A percentile compares a stretch with the other conserved stretches of the same genome.
Conservation (phyloP, 1,140 invertebrate species). For the Drosophila gunungcola region DNA sequence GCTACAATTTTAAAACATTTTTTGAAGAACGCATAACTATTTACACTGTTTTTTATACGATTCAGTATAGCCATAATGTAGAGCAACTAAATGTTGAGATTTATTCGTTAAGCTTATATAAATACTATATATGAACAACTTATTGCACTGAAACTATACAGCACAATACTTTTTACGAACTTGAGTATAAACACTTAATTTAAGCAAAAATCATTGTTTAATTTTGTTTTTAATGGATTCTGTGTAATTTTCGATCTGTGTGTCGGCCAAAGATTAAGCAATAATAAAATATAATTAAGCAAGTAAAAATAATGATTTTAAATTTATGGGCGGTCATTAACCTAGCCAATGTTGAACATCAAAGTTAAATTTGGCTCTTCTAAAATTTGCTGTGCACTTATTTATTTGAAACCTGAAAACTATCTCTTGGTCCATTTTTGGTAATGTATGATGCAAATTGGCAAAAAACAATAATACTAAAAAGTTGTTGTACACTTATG, state of each 20-base stretch:
- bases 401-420: no score
- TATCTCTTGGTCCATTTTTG: no score
- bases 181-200: slow-evolving; percentile 14
- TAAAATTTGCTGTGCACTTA: no score
- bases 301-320: background rate
- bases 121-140: slow-evolving; percentile 12
- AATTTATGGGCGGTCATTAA: no score
- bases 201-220: slow-evolving; percentile 45
- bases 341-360: no score
- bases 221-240: slow-evolving; percentile 51
- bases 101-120: slow-evolving; percentile 25
- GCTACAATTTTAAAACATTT: slow-evolving; percentile 60
- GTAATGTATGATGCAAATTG: no score
- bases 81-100: slow-evolving; percentile 29
- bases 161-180: slow-evolving; percentile 20
- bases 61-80: slow-evolving; percentile 56
- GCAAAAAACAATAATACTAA: no score
- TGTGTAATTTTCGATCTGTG: slow-evolving; percentile 74
- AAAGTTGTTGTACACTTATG: no score
- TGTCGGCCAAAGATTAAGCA: slow-evolving; percentile 80
- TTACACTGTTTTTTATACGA: slow-evolving; percentile 47
- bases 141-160: slow-evolving; percentile 5
- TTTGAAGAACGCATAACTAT: slow-evolving; percentile 37
- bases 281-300: slow-evolving; percentile 74
- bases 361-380: no score